Base-by-base conservation (phyloP, 1,140 invertebrate species). In the Drosophila elegans region DNA sequence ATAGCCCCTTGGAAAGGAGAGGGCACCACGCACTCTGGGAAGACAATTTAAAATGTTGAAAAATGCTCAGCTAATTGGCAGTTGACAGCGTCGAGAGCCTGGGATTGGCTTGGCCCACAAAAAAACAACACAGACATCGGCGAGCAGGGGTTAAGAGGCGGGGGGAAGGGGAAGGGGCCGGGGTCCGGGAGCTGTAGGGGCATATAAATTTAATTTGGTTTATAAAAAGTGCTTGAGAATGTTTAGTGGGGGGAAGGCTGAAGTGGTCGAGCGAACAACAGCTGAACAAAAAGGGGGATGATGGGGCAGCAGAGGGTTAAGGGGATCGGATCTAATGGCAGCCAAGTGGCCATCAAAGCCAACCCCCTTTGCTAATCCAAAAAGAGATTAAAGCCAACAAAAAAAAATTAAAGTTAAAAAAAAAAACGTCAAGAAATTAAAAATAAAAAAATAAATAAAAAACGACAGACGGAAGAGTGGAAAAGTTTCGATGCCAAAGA, bases 41-140 rank as follows among this genome's bases (percentile, higher is more conserved):
- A 85, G 81, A 85, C 82, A 85, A 85, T 85, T 85, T 85, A 86
- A 85, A 85, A 85, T 85, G 82, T 86, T 85, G 82, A 85, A 85
- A 85, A 85, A 85, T 85, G 82, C 82, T 86, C 82, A 81, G 82
- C 82, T 85, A 85, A 85, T 85, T 85, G 82, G 82, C 82, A 86
- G 82, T 86, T 85, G 82, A 85, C 82, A 85, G 82, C 78, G 78
- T 64, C 73, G 61, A 84, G 81, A 80, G 76, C 48, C 56, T 79
- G 77, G 76, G 77, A 79, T 74, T 74, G 76, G 68, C 49, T 76
- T 59, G 78, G 69, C 49, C 72, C 69, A 74, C 69, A 62, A 79
- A 32, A 44, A 41, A 41, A 54, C 25, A 59, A 38, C 59, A 75
- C 39, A 36, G 72, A 27, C 41, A 32, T 42, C 21, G 59, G 32